These are phyloP conservation scores for Enteromius anoplus DNA, from an alignment of 2,797 vertebrate species.

Conservation along the genomic window DNA sequence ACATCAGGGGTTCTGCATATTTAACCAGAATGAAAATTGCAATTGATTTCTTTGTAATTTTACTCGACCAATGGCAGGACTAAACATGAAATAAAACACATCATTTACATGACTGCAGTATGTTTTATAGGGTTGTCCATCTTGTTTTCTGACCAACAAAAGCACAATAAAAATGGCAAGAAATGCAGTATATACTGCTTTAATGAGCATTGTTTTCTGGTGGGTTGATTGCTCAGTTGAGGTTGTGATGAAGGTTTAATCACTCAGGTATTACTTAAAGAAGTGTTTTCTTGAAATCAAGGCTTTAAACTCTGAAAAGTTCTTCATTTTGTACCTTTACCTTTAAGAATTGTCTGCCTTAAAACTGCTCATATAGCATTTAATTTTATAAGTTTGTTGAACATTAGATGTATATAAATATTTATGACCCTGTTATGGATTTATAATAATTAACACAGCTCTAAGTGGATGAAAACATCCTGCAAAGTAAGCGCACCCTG, in stretches of 20 bases:
- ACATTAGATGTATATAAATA: neutral
- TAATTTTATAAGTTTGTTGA: neutral
- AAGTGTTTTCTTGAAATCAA: neutral
- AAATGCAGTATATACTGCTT: slow-evolving; percentile 52
- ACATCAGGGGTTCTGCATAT: slow-evolving; percentile 46
- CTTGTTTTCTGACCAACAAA: slow-evolving; percentile 81
- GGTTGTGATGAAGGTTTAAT: neutral
- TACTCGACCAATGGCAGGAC: slow-evolving; percentile 62
- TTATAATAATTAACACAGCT: too few species aligned
- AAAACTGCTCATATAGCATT: neutral
- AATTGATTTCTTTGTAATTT: slow-evolving; percentile 66
- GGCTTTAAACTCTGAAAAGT: neutral
- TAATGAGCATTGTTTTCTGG: slow-evolving; percentile 48
- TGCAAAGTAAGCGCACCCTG: too few species aligned
- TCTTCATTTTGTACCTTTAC: neutral
- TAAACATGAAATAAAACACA: slow-evolving; percentile 69
- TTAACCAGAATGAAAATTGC: slow-evolving; percentile 39
- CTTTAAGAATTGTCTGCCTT: neutral
- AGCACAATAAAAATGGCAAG: slow-evolving; percentile 82
- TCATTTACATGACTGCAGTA: slow-evolving; percentile 67
- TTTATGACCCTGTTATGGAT: too few species aligned
- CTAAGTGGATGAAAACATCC: too few species aligned
- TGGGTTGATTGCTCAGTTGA: slow-evolving; percentile 20
- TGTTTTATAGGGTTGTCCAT: slow-evolving; percentile 72
- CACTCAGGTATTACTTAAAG: neutral